phyloP scores from a whole-genome alignment of 2,113 vertebrate species.

The Campylomormyrus tamandua region DNA sequence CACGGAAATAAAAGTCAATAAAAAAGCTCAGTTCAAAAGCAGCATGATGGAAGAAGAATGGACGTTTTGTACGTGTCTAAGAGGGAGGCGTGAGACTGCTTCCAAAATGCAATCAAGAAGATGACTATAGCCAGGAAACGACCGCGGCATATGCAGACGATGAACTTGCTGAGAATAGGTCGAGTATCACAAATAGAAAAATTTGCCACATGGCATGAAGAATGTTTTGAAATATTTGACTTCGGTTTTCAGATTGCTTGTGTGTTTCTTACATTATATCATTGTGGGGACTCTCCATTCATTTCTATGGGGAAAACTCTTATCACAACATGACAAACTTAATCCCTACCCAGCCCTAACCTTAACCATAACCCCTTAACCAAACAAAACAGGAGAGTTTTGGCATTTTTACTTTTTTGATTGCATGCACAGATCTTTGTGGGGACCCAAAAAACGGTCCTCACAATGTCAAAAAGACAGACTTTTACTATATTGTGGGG shows the following conservation, averaged over 20 bases:
- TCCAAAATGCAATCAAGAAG: conserved; percentile 13
- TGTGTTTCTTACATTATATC: not conserved
- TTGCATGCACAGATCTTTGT: no score
- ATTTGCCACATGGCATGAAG: conserved; percentile 1
- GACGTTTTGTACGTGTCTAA: not conserved
- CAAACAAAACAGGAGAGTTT: no score
- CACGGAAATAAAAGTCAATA: not conserved
- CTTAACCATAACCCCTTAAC: no score
- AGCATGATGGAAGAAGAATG: not conserved
- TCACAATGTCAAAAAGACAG: no score
- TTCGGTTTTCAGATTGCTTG: not conserved
- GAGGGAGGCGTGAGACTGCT: not conserved
- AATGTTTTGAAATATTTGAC: not conserved
- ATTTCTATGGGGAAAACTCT: no score
- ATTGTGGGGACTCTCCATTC: no score
- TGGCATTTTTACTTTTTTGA: no score
- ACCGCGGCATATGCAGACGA: not conserved
- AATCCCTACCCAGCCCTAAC: no score
- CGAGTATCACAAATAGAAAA: not conserved
- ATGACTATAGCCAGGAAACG: not conserved
- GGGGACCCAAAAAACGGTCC: no score
- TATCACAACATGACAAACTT: no score
- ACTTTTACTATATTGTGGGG: no score
- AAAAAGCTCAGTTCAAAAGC: not conserved
- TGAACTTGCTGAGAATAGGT: not conserved